Evolutionary conservation across 2,888 invertebrate species (phyloP).

Genomic region (Pyralis farinalis): DNA sequence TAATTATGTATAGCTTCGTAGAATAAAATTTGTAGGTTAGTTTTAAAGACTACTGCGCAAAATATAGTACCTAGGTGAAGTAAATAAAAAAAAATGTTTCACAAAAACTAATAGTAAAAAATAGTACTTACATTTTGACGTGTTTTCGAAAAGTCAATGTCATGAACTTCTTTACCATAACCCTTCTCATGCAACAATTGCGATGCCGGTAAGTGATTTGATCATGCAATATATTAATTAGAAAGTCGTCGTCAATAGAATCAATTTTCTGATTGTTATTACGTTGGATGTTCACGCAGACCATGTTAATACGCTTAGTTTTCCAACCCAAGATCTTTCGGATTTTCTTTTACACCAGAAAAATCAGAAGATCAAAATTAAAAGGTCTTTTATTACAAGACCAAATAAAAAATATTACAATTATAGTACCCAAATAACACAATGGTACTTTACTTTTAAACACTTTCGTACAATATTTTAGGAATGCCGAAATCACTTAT

Average conservation of each 20-base stretch:
- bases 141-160: constrained; percentile 52
- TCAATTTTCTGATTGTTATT: constrained; percentile 39
- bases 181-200: constrained; percentile 54
- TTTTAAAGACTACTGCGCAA: too few species aligned
- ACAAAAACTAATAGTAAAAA: too few species aligned
- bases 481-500: too few species aligned
- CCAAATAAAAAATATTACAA: not conserved
- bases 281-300: constrained; percentile 47
- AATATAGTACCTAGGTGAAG: too few species aligned
- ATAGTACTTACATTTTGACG: constrained; percentile 66
- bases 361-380: not conserved
- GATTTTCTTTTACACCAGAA: not conserved
- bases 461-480: too few species aligned
- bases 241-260: constrained; percentile 27
- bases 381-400: not conserved
- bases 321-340: not conserved
- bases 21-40: too few species aligned
- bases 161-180: constrained; percentile 64
- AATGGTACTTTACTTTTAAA: too few species aligned
- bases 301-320: constrained; percentile 50
- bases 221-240: constrained; percentile 33
- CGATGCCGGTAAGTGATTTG: constrained; percentile 43
- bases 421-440: too few species aligned
- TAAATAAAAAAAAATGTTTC: too few species aligned
- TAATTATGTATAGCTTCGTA: too few species aligned